These are phyloP conservation scores for Caenorhabditis virilis DNA, from an alignment of 2,888 invertebrate species.

Conservation along the genomic window DNA sequence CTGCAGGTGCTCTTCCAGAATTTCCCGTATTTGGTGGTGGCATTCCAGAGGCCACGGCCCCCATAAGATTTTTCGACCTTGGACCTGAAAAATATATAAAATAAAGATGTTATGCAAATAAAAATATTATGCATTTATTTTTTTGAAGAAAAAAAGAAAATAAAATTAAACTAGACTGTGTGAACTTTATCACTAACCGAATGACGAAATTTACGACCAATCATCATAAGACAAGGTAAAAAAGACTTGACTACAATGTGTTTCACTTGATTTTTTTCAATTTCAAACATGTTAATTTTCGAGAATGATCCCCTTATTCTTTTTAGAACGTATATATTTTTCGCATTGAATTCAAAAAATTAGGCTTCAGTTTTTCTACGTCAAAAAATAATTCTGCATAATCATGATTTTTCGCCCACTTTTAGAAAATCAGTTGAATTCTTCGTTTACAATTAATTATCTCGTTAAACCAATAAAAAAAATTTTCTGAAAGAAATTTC, in stretches of 20 bases:
- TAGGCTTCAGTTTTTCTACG: too few species aligned
- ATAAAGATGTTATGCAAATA: too few species aligned
- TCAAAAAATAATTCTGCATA: too few species aligned
- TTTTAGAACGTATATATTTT: background rate
- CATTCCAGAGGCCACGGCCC: constrained; percentile 41
- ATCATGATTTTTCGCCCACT: too few species aligned
- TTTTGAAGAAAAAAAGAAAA: background rate
- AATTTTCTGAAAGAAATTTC: too few species aligned
- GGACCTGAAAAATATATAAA: too few species aligned
- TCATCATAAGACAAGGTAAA: background rate
- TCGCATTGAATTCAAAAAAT: too few species aligned
- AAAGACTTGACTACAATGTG: background rate
- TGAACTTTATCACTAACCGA: background rate
- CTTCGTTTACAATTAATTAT: too few species aligned
- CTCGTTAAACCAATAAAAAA: too few species aligned
- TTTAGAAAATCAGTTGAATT: too few species aligned
- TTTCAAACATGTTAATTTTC: background rate
- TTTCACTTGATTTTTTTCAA: background rate
- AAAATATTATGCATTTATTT: background rate
- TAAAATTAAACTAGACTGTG: background rate
- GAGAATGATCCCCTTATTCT: background rate
- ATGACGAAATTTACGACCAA: too few species aligned
- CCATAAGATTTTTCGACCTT: too few species aligned
- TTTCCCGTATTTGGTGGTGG: constrained; percentile 24
- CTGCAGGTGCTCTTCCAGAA: constrained; percentile 3